Conservation (phyloP, 1,140 invertebrate genomes). For the Tetragnatha versicolor region DNA sequence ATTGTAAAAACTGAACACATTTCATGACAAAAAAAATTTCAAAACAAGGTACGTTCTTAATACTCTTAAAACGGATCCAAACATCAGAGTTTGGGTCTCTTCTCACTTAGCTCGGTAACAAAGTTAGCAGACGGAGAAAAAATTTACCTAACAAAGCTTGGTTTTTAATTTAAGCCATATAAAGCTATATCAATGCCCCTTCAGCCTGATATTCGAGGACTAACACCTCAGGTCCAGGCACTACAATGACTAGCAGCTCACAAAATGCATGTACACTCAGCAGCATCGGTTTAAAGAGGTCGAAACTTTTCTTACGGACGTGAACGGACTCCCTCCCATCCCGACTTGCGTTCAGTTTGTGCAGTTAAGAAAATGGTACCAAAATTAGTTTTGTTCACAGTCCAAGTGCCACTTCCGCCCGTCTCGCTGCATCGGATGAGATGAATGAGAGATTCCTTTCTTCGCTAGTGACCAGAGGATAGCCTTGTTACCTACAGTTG, state of each 20-base stretch:
- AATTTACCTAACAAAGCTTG: too few relatives aligned
- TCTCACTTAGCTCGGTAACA: too few relatives aligned
- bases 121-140: too few relatives aligned
- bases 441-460: not conserved
- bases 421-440: not conserved
- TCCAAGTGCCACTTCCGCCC: not conserved
- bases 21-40: too few relatives aligned
- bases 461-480: not conserved
- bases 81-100: too few relatives aligned
- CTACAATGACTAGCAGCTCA: constrained; percentile 13
- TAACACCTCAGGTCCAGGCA: constrained; percentile 3
- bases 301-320: not conserved
- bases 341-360: not conserved
- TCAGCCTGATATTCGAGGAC: too few relatives aligned
- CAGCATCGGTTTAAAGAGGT: not conserved
- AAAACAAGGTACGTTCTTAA: too few relatives aligned
- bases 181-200: too few relatives aligned
- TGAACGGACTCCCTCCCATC: not conserved
- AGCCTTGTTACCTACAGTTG: not conserved
- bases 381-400: constrained; percentile 10
- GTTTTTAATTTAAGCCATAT: too few relatives aligned
- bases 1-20: too few relatives aligned
- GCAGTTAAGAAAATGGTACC: not conserved
- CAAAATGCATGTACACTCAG: constrained; percentile 18
- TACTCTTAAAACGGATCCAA: too few relatives aligned